Evolutionary conservation across 2,113 vertebrate species (phyloP), one percentile per base, ranked within the genome.

Genomic region (Panthera uncia): DNA sequence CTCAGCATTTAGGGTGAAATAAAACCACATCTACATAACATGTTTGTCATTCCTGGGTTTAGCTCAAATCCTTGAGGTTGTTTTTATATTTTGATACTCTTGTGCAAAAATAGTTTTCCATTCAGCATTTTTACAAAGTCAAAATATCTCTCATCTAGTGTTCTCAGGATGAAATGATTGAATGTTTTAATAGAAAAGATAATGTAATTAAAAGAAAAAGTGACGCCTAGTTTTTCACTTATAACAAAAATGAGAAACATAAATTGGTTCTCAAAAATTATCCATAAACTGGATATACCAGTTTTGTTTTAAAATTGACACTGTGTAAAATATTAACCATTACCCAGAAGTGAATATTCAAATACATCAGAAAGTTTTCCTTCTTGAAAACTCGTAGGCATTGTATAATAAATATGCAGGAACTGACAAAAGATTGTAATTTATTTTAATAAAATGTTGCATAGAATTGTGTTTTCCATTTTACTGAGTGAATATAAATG

Each of bases 81-180:
- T 94, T 93, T 80, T 94, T 92, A 84, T 79, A 95, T 96, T 92
- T 89, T 76, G 23, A 92, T 83, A 80, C 23, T 45, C 12, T 87
- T 52, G 92, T 68, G 14, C 83, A n/a, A 97, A 95, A 93, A 85
- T 92, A 78, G 19, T 36, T 71, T 94, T 94, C 15, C 65, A 91
- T 55, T 68, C 38, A 21, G 50, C 31, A 88, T 36, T 93, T 98
- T 97, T 63, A 83, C 15, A 88, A 50, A 92, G 63, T 94, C 74
- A 95, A 94, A 95, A 50, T 90, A 50, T 71, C 18, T 79, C 33
- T 79, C 36, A 23, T 84, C 23, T 11, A 63, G 31, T 69, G 8
- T 80, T 90, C 90, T 69, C 15, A 66, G 55, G 31, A 73, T 52
- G 3, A 83, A 66, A 12, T 66, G 93, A 3, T 52, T 89, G 15